These are phyloP conservation scores for Drosophila meridiana DNA, from an alignment of 2,888 invertebrate species.

Conservation along the genomic window DNA sequence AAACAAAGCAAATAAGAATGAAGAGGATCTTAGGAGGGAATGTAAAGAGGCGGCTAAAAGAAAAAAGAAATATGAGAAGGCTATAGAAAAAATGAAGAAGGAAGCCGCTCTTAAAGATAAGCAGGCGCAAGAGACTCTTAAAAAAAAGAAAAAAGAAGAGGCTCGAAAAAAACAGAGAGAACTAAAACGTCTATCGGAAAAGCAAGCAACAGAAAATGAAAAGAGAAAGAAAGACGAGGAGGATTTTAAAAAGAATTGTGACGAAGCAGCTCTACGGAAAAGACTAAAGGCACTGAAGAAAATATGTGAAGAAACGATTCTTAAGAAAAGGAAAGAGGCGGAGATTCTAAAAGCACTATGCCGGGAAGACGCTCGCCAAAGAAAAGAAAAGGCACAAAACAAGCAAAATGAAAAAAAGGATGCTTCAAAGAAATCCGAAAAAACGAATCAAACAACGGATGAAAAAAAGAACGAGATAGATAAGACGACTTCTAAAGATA, in stretches of 20 bases:
- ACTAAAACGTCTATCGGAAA: not conserved
- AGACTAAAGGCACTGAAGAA: not conserved
- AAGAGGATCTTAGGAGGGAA: not conserved
- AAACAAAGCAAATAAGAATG: not conserved
- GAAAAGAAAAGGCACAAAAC: not conserved
- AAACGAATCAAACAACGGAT: too few species aligned
- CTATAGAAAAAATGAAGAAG: not conserved
- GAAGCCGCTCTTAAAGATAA: not conserved
- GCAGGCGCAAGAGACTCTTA: not conserved
- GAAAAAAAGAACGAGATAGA: not conserved
- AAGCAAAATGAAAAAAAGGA: not conserved
- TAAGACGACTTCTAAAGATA: not conserved
- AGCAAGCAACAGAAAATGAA: not conserved
- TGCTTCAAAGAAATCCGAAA: not conserved
- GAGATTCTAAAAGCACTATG: not conserved
- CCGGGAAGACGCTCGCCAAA: not conserved
- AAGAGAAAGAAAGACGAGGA: not conserved
- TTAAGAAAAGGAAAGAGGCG: not conserved
- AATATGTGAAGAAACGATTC: constrained; percentile 11
- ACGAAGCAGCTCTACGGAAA: not conserved
- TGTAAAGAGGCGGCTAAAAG: not conserved
- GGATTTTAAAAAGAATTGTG: not conserved
- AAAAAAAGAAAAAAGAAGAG: not conserved
- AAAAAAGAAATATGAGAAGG: not conserved
- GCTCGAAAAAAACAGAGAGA: not conserved